These are phyloP conservation scores for Callyntrura guangdongensis DNA, from an alignment of 2,888 invertebrate genomes.

Conservation along the genomic window DNA sequence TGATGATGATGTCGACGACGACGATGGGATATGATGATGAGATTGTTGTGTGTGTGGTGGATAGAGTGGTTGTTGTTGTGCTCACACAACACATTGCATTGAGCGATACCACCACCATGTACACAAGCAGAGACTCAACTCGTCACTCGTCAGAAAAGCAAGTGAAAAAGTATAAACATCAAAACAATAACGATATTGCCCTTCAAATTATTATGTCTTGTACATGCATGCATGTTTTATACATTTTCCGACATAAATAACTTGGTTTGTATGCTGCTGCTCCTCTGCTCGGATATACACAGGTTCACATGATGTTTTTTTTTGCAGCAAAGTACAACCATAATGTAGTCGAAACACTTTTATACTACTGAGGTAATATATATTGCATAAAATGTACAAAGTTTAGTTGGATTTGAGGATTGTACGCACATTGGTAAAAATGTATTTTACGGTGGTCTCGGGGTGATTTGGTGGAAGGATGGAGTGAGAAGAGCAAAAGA, in stretches of 20 bases:
- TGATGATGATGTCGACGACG: neutral
- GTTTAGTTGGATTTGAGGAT: neutral
- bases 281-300: neutral
- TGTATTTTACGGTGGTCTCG: conserved; percentile 44
- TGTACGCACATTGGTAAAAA: neutral
- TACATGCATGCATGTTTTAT: conserved; percentile 5
- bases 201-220: conserved; percentile 13
- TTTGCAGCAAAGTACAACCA: neutral
- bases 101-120: neutral
- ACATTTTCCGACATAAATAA: neutral
- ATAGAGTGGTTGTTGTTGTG: neutral
- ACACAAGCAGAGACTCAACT: neutral
- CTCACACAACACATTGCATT: neutral
- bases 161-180: conserved; percentile 14
- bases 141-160: neutral
- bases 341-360: neutral
- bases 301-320: neutral
- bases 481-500: neutral
- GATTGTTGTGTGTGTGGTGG: neutral
- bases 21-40: neutral
- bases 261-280: neutral
- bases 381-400: neutral
- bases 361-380: neutral
- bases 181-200: conserved; percentile 34
- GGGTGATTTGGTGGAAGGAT: conserved; percentile 22